Evolutionary conservation across 2,888 invertebrate genomes (phyloP).

Genomic region (Siphlonurus alternatus): DNA sequence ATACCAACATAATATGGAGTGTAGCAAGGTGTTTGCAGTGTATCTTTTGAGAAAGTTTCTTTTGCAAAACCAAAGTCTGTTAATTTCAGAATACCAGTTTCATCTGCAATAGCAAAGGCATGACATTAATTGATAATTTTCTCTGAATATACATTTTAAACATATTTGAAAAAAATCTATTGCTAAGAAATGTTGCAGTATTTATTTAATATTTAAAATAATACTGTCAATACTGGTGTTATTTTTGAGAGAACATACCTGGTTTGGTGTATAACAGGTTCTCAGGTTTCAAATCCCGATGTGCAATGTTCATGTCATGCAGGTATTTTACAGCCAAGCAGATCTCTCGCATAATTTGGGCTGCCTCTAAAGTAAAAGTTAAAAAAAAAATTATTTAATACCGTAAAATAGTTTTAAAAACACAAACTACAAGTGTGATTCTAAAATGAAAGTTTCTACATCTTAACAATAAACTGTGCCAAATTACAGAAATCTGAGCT

Average conservation of each 20-base stretch:
- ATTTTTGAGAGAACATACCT: conserved; percentile 24
- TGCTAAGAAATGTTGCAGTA: no score
- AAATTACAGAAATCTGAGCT: no score
- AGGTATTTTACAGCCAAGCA: conserved; percentile 87
- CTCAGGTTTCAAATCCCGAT: conserved; percentile 95
- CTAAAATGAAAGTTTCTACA: no score
- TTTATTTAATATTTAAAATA: background rate
- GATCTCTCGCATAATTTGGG: conserved; percentile 91
- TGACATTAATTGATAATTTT: conserved; percentile 9
- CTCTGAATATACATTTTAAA: no score
- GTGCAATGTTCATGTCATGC: conserved; percentile 89
- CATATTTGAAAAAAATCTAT: no score
- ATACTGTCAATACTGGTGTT: background rate
- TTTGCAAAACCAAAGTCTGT: conserved; percentile 99
- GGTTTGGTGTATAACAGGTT: conserved; percentile 78
- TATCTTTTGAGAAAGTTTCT: conserved; percentile 70
- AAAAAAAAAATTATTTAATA: background rate
- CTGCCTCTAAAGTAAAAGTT: conserved; percentile 57
- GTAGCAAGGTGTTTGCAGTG: conserved; percentile 94
- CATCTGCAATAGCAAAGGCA: conserved; percentile 24
- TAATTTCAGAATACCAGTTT: conserved; percentile 72
- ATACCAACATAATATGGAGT: conserved; percentile 96
- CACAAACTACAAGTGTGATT: no score
- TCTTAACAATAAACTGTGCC: no score
- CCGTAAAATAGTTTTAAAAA: no score